Base-by-base conservation (phyloP, 2,797 vertebrate species). In the Adrianichthys oophorus region DNA sequence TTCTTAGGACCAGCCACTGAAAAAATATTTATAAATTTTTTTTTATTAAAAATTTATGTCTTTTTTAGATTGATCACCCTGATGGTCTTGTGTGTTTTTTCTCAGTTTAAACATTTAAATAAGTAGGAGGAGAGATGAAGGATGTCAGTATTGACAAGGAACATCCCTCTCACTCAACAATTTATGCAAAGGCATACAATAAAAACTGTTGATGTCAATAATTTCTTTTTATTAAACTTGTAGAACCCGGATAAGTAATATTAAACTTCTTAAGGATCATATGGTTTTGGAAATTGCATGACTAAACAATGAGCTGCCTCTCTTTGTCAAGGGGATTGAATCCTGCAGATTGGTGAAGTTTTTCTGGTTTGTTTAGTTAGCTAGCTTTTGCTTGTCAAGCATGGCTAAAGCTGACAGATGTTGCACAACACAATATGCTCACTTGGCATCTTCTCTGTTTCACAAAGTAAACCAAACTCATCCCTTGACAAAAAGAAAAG, bases 391-490 rank as follows among this genome's bases (percentile, higher is more conserved):
- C 53, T 44, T 21, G 24, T 59, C 50, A 61, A 53, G 44, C 56
- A 48, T n/a, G 7, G 24, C 24, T 37, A 59, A 56, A 43, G 52
- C 45, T 69, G 64, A 68, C 74, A 77, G 68, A 71, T 72, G 63
- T 60, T 67, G 37, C 45, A 58, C 57, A 62, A 52, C 71, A 49
- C 41, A 47, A 46, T 46, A 58, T 65, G 53, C 56, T 80, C 48
- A 68, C 72, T 75, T 68, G 41, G 26, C 53, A 63, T 29, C 26
- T 56, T 52, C 13, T 56, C 61, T 47, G 55, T 73, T 70, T 74
- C 16, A 53, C 65, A 63, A 52, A 56, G 23, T 7, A 49, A 68
- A 61, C 26, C 24, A 19, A 56, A 67, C 72, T 70, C 23, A 23
- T 71, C 44, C 48, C 50, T 45, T 50, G 56, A 32, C 65, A 74